Conservation (phyloP, 2,113 vertebrate species). For the Pao palembangensis region DNA sequence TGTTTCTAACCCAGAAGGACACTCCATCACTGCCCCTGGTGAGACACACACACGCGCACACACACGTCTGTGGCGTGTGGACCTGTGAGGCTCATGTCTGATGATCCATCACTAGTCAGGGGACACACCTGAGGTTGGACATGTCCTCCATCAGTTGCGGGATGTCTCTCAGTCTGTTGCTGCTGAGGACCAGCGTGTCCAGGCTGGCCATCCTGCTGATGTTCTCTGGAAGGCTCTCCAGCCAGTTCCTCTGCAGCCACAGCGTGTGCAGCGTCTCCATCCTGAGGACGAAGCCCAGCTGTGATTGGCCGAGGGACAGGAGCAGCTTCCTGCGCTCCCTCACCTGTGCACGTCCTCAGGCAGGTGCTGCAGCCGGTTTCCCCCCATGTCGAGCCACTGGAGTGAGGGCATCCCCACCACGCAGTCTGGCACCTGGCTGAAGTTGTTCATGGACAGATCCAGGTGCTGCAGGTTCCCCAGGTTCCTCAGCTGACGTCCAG, state of each 20-base stretch:
- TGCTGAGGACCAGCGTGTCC: conserved; percentile 89
- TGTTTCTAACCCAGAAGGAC: no score
- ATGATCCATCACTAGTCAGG: no score
- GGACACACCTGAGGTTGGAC: conserved; percentile 81
- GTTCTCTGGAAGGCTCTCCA: conserved; percentile 82
- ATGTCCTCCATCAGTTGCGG: conserved; percentile 85
- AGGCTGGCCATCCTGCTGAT: conserved; percentile 82
- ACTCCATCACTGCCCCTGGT: no score
- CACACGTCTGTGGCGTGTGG: no score
- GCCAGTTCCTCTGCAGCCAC: conserved; percentile 92
- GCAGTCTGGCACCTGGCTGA: conserved; percentile 79
- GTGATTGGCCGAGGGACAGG: conserved; percentile 8
- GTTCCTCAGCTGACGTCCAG: conserved; percentile 76
- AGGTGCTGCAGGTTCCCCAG: conserved; percentile 84
- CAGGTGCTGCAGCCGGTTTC: conserved; percentile 82
- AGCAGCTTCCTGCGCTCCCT: neutral
- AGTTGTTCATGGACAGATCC: conserved; percentile 92
- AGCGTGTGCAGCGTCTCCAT: conserved; percentile 89
- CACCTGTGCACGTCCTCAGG: conserved; percentile 88
- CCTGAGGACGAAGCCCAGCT: conserved; percentile 66
- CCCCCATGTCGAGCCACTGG: conserved; percentile 94
- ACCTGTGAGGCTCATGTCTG: no score
- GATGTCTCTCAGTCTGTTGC: conserved; percentile 84
- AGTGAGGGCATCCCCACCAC: conserved; percentile 83
- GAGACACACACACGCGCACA: no score